Evolutionary conservation across 1,140 invertebrate genomes (phyloP).

Genomic region (Drosophila ercepeae): DNA sequence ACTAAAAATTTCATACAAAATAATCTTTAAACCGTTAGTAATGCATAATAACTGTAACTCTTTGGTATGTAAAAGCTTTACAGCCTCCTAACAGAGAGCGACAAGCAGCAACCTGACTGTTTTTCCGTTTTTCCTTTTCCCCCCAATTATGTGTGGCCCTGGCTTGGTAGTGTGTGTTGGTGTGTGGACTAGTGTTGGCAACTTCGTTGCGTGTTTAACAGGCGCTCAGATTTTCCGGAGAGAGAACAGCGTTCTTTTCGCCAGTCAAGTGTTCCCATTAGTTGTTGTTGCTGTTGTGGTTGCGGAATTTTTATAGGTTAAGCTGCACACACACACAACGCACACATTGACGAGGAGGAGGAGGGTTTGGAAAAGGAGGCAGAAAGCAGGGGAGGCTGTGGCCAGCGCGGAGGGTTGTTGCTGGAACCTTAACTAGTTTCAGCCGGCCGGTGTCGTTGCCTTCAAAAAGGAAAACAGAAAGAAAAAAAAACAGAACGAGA

Average conservation of each 20-base stretch:
- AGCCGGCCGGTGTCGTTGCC: slow-evolving; percentile 79
- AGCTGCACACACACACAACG: no score
- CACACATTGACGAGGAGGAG: slow-evolving; percentile 17
- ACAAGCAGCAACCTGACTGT: slow-evolving; percentile 34
- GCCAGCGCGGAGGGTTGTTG: slow-evolving; percentile 41
- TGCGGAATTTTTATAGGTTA: slow-evolving; percentile 81
- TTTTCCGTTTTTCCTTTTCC: background rate
- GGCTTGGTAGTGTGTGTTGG: slow-evolving; percentile 26
- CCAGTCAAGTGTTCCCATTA: slow-evolving; percentile 46
- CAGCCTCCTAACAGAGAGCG: no score
- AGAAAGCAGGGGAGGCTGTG: slow-evolving; percentile 5
- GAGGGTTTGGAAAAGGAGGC: slow-evolving; percentile 3
- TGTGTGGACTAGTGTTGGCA: slow-evolving; percentile 63
- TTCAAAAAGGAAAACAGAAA: slow-evolving; percentile 21
- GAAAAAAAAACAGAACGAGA: slow-evolving; percentile 4
- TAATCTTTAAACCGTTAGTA: no score
- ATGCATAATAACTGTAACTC: no score
- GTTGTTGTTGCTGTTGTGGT: slow-evolving; percentile 50
- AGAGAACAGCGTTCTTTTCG: slow-evolving; percentile 26
- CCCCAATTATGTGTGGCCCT: background rate
- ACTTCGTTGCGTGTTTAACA: slow-evolving; percentile 73
- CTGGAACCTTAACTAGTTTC: slow-evolving; percentile 70
- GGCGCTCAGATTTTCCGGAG: slow-evolving; percentile 58
- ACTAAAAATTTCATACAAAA: background rate
- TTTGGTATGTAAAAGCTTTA: no score